These are phyloP conservation scores for Scrobipalpa atriplicella DNA, from an alignment of 2,888 invertebrate species.

Conservation along the genomic window DNA sequence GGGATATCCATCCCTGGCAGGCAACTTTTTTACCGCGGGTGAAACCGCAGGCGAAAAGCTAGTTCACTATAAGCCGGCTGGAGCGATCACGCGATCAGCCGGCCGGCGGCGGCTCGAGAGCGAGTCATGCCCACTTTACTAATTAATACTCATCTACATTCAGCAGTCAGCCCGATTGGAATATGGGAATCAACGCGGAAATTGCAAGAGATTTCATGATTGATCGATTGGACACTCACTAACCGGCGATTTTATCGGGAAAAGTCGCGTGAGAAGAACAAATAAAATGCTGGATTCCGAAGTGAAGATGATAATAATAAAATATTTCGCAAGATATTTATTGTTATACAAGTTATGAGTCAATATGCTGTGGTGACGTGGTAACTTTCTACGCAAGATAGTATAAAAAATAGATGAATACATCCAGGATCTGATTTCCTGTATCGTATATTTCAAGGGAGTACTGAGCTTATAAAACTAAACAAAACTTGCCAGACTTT, in stretches of 20 bases:
- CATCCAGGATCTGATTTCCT: too few species aligned
- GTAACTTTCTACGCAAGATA: too few species aligned
- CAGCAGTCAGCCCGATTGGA: conserved; percentile 30
- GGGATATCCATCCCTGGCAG: too few species aligned
- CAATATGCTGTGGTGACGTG: neutral
- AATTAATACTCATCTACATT: conserved; percentile 58
- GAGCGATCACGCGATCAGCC: conserved; percentile 54
- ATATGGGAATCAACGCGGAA: conserved; percentile 12
- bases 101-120: conserved; percentile 55
- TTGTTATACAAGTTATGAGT: too few species aligned
- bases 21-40: too few species aligned
- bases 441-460: too few species aligned
- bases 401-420: too few species aligned
- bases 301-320: neutral
- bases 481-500: too few species aligned
- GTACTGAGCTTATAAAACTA: too few species aligned
- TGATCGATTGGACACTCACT: neutral
- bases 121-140: conserved; percentile 61
- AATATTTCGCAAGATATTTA: neutral
- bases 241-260: neutral
- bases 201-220: neutral
- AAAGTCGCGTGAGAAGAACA: neutral
- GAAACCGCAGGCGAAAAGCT: too few species aligned
- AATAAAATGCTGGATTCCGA: neutral
- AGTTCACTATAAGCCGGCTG: conserved; percentile 47